Base-by-base conservation (phyloP, 1,140 invertebrate genomes). In the Dinothrombium tinctorium region DNA sequence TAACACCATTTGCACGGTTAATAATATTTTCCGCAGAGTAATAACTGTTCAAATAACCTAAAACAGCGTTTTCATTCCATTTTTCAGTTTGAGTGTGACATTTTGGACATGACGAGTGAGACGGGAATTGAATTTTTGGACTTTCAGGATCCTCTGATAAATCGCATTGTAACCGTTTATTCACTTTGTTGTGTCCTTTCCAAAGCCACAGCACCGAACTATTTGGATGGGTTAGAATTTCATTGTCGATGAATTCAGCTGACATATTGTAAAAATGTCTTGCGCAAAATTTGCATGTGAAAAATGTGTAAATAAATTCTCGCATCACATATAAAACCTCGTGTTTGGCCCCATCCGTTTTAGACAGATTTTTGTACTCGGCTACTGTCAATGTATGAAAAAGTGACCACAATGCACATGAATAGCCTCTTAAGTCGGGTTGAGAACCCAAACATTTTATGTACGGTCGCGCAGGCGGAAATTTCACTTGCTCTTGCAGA, bases 331-430 rank as follows among this genome's bases (percentile, higher is more conserved):
- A 59, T 2, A 95, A 57, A 8, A 92, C 71, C 72, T 67, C 14
- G 60, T 55, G 0, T 72, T 67, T 29, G 58, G 25, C 35, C 22
- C 25, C 28, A 1, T 17, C 9, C 14, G 48, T 39, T 12, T 63
- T 58, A 2, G 70, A 68, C 14, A 48, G 37, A 11, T 63, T 58
- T 1, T 70, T 68, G 35, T 74, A 73, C 15, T 61, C 58, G 54
- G 74, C 74, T 0, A 92, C 77, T 8, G 82, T 86, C 19, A 98
- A 57, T 31, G 75, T 79, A 55, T 98, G 92, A 56, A 95, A 98
- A 42, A 90, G 62, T 25, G 71, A 78, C 92, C 92, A 99, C n/a
- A 98, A 59, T 0, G 81, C 74, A 62, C 92, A 99, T 1, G 87
- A 80, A 56, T 84, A 96, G n/a, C 87, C 84, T 35, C 90, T 67